A percentile compares a stretch with the other conserved stretches of the same genome.
phyloP scores from a whole-genome alignment of 2,888 invertebrate species.

The Pristionchus exspectatus region DNA sequence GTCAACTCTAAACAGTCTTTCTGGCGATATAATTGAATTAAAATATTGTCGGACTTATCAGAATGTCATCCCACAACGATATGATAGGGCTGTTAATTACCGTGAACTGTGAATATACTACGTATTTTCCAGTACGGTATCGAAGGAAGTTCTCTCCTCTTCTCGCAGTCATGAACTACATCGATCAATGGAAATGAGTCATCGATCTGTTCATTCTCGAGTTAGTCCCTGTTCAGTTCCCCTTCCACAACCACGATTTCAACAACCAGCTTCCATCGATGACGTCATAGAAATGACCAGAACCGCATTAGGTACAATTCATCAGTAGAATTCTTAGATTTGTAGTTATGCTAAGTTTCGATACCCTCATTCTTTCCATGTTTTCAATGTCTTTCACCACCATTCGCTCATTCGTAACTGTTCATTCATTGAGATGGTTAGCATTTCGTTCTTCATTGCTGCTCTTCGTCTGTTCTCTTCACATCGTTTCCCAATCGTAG shows the following conservation, averaged over 20 bases:
- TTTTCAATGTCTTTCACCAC: constrained; percentile 4
- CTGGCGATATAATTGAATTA: too few species aligned
- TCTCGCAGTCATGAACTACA: not conserved
- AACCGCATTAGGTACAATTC: constrained; percentile 37
- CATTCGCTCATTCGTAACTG: constrained; percentile 31
- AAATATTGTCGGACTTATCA: too few species aligned
- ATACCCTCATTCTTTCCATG: not conserved
- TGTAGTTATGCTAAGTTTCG: not conserved
- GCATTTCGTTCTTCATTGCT: constrained; percentile 11
- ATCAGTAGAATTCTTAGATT: constrained; percentile 24
- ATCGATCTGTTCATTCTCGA: not conserved
- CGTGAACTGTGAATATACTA: too few species aligned
- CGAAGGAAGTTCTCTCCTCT: not conserved
- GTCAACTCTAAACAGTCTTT: too few species aligned
- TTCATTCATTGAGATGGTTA: constrained; percentile 28
- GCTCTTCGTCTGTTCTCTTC: not conserved
- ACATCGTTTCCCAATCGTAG: constrained; percentile 51
- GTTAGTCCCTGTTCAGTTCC: constrained; percentile 1
- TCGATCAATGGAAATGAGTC: constrained; percentile 10
- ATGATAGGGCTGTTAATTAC: too few species aligned
- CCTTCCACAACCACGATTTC: not conserved
- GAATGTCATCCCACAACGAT: too few species aligned
- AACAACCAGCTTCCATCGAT: constrained; percentile 11
- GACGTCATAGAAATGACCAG: constrained; percentile 53
- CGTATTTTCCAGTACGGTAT: not conserved